These are phyloP conservation scores for Pituophis catenifer DNA, from an alignment of 2,113 vertebrate genomes.

Conservation along the genomic window DNA sequence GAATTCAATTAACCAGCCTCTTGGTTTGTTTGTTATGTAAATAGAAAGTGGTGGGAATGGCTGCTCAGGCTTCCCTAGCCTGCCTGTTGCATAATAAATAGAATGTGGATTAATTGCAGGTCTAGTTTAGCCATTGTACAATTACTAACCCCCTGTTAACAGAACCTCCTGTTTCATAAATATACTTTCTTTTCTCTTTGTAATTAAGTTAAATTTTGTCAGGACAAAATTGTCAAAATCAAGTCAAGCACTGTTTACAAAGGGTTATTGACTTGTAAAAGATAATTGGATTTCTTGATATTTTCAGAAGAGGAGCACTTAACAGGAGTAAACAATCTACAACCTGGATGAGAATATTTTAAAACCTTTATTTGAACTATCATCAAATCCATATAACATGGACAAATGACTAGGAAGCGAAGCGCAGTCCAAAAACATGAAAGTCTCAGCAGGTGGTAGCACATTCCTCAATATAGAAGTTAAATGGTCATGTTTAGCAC, in stretches of 20 bases:
- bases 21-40: neutral
- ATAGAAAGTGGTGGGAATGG: neutral
- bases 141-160: neutral
- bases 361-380: neutral
- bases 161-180: neutral
- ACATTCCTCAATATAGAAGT: neutral
- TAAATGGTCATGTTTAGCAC: neutral
- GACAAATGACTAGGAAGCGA: neutral
- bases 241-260: neutral
- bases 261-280: neutral
- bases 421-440: neutral
- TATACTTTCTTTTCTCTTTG: neutral
- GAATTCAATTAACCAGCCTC: neutral
- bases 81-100: neutral
- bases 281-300: neutral
- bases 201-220: neutral
- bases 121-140: neutral
- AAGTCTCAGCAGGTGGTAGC: neutral
- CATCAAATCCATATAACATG: neutral
- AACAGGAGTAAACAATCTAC: neutral
- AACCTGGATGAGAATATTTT: neutral
- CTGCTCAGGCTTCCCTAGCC: neutral
- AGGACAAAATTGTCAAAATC: neutral
- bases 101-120: neutral
- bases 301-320: neutral